These are phyloP conservation scores for Serinus canaria DNA, from an alignment of 2,113 vertebrate species.

Conservation along the genomic window DNA sequence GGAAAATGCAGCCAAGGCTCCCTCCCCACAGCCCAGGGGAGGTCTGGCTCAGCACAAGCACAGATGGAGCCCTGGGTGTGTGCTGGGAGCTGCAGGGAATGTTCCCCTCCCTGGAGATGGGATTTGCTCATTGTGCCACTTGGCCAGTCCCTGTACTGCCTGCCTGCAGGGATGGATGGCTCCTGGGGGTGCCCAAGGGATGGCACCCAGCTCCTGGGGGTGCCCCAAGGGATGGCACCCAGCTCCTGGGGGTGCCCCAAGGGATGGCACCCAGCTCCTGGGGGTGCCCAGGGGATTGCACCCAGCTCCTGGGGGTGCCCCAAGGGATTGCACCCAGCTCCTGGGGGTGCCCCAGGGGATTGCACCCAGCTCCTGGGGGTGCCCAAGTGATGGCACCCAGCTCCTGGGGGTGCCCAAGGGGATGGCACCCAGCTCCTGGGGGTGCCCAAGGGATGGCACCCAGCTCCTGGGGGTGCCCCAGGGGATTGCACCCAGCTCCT, in stretches of 20 bases:
- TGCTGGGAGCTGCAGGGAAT: not conserved
- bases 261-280: not conserved
- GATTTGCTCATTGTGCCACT: not conserved
- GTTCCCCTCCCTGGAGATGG: not conserved
- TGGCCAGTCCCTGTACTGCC: not conserved
- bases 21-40: not conserved
- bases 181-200: no score
- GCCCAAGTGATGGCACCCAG: not conserved
- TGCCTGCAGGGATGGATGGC: not conserved
- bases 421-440: not conserved
- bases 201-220: no score
- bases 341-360: not conserved
- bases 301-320: no score
- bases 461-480: no score
- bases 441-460: no score
- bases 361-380: not conserved
- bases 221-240: no score
- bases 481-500: no score
- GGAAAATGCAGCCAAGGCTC: conserved; percentile 26
- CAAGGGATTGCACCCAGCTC: not conserved
- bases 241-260: no score
- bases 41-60: conserved; percentile 34
- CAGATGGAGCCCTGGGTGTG: not conserved
- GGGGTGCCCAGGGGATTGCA: not conserved
- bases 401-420: not conserved